These are phyloP conservation scores for Thermophis baileyi DNA, from an alignment of 2,113 vertebrate genomes.

Conservation along the genomic window DNA sequence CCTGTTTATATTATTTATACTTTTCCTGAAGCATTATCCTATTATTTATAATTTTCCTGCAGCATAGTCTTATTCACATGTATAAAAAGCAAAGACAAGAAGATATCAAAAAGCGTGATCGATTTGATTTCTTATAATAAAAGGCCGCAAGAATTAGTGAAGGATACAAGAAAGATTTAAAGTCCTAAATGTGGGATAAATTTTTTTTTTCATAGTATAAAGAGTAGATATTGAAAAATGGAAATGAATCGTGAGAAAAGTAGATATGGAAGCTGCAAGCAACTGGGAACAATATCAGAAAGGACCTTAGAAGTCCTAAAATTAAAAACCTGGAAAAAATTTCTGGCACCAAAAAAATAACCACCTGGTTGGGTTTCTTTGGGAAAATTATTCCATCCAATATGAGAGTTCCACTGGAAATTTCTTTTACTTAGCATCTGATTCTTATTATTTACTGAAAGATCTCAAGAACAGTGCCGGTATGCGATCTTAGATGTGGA, in stretches of 20 bases:
- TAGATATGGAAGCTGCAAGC: not conserved
- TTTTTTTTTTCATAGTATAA: not conserved
- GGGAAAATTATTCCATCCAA: not conserved
- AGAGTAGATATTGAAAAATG: not conserved
- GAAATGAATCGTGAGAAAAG: not conserved
- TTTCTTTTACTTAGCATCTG: not conserved
- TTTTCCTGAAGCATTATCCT: not conserved
- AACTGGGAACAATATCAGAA: not conserved
- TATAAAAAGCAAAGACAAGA: not conserved
- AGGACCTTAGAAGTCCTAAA: not conserved
- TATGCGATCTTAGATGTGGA: not conserved
- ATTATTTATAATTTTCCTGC: not conserved
- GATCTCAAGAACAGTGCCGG: not conserved
- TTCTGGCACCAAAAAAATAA: not conserved
- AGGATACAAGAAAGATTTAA: not conserved
- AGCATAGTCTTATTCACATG: not conserved
- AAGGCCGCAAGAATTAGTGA: not conserved
- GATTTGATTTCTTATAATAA: not conserved
- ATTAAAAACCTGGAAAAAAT: not conserved
- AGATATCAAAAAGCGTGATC: not conserved
- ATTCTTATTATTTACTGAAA: not conserved
- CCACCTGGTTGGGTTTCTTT: not conserved
- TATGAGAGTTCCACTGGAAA: not conserved
- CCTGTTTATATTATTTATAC: not conserved
- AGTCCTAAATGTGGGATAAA: not conserved